Base-by-base conservation (phyloP, 1,140 invertebrate species). In the Pomacea maculata region DNA sequence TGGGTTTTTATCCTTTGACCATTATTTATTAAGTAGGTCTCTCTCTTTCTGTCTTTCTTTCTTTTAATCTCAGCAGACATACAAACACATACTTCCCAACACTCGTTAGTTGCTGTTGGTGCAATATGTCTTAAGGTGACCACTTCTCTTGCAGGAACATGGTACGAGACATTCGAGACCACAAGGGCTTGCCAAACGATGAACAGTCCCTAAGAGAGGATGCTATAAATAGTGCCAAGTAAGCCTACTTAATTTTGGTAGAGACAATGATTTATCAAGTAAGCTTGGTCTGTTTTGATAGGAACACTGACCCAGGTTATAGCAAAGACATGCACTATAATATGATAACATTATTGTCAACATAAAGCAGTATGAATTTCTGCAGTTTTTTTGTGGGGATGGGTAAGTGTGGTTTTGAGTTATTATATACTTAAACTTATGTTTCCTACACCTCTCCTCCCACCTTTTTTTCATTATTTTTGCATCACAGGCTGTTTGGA, bases 211-310 rank as follows among this genome's bases (percentile, higher is more conserved):
- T 93, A 8, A 84, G 89, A 34, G 87, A 89, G 80, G 91, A 92
- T 87, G 88, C 91, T 57, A 82, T 89, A 64, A 87, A 88, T 74
- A 91, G 87, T 89, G 87, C 89, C 65, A 91, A 91, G 92, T 92
- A 87, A 88, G 87, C 82, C 7, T 64, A 34, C 75, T n/a, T 79
- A 17, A 64, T 79, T 64, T 63, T n/a, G n/a, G n/a, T 63, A n/a
- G 45, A 63, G 61, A 61, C 75, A 25, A 57, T 57, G 25, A 29
- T 61, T 64, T 64, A 19, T 19, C 21, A 45, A 45, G 34, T 45
- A 45, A 45, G 34, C 34, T 4, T 45, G 34, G 34, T 45, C 34
- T 45, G 34, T 45, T 45, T 45, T 45, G 34, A 45, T 45, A 45
- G 34, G 34, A 45, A 45, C 6, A 45, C 34, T 45, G 34, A 45